Conservation (phyloP, 2,113 vertebrate genomes). For the Rhabdornis inornatus region DNA sequence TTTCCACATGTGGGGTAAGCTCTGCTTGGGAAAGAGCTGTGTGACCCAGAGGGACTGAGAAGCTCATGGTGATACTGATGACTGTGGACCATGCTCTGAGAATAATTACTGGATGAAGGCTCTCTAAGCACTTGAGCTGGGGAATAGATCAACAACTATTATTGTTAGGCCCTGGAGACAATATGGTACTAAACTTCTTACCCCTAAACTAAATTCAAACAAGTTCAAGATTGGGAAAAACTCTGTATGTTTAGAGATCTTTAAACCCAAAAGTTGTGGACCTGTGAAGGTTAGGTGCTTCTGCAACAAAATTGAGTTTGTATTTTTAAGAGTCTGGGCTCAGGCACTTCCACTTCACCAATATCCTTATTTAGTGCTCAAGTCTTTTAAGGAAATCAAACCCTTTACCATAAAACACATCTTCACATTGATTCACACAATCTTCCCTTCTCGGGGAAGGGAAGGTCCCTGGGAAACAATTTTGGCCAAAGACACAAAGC, state of each 20-base stretch:
- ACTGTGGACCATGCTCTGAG: not conserved
- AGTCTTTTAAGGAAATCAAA: not conserved
- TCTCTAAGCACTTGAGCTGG: not conserved
- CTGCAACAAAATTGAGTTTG: not conserved
- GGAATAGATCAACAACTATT: not conserved
- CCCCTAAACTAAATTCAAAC: not conserved
- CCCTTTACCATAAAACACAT: not conserved
- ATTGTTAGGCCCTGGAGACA: not conserved
- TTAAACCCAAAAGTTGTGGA: not conserved
- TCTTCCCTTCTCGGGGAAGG: not conserved
- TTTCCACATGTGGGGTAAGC: rapidly evolving
- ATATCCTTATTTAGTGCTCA: not conserved
- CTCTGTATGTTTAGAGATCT: not conserved
- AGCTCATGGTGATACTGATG: not conserved
- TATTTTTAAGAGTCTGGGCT: not conserved
- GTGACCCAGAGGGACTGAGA: not conserved
- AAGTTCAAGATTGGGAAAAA: not conserved
- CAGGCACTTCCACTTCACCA: not conserved
- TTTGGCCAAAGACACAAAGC: not conserved
- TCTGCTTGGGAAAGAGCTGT: not conserved
- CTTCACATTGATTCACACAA: not conserved
- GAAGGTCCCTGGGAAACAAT: not conserved
- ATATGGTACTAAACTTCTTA: not conserved
- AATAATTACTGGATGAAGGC: not conserved
- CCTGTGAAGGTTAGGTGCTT: not conserved